Evolutionary conservation across 2,888 invertebrate species (phyloP).

Genomic region (Ochropacha duplaris): DNA sequence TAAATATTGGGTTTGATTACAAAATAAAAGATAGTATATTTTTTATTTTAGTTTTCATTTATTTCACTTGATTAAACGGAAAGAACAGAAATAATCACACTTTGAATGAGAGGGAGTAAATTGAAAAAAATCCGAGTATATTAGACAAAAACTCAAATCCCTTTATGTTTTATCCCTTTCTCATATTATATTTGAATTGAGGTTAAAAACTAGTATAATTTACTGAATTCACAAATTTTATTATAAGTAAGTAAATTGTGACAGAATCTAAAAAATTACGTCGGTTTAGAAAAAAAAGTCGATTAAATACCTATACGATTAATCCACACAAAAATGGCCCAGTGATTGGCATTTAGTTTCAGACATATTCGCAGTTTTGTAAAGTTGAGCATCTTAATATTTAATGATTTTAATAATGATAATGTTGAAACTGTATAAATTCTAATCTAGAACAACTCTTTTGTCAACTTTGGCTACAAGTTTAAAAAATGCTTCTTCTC

Average conservation of each 20-base stretch:
- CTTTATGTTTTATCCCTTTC: slow-evolving; percentile 53
- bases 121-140: slow-evolving; percentile 21
- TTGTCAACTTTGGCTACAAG: too few species aligned
- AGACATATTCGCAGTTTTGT: too few species aligned
- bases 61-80: slow-evolving; percentile 52
- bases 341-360: too few species aligned
- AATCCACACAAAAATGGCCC: too few species aligned
- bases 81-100: slow-evolving; percentile 47
- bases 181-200: slow-evolving; percentile 48
- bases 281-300: too few species aligned
- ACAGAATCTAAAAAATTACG: background rate
- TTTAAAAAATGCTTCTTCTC: too few species aligned
- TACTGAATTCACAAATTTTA: slow-evolving; percentile 18
- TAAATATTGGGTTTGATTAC: background rate
- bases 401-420: too few species aligned
- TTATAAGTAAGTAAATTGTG: background rate
- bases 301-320: too few species aligned
- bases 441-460: too few species aligned
- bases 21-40: slow-evolving; percentile 16
- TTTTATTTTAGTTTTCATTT: slow-evolving; percentile 40
- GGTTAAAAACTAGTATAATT: slow-evolving; percentile 26
- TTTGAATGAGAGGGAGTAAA: slow-evolving; percentile 63
- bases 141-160: slow-evolving; percentile 20
- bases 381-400: too few species aligned
- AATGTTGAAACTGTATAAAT: too few species aligned